These are phyloP conservation scores for Diadumene lineata DNA, from an alignment of 92 coral and sea anemone genomes.

Conservation along the genomic window DNA sequence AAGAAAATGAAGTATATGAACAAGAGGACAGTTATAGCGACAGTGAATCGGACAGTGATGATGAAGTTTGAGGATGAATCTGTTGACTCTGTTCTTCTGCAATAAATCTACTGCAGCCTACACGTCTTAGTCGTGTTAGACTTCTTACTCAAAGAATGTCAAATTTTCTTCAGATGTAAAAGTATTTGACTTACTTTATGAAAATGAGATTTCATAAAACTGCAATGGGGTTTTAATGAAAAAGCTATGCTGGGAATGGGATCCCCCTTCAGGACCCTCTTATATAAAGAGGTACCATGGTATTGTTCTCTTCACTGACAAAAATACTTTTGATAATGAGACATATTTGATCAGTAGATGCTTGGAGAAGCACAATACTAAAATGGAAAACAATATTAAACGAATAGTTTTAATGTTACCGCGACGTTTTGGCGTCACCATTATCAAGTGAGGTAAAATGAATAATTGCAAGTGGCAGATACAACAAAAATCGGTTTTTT, in stretches of 20 bases:
- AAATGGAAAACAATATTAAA: too few relatives aligned
- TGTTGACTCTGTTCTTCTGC: slow-evolving; percentile 1
- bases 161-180: not conserved
- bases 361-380: too few relatives aligned
- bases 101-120: slow-evolving; percentile 4
- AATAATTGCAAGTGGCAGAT: too few relatives aligned
- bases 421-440: too few relatives aligned
- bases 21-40: slow-evolving; percentile 26
- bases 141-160: slow-evolving; percentile 1
- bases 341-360: too few relatives aligned
- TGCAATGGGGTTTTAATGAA: slow-evolving; percentile 16
- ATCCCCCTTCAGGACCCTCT: slow-evolving; percentile 36
- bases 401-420: too few relatives aligned
- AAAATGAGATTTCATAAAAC: not conserved
- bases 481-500: too few relatives aligned
- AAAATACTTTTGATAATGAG: too few relatives aligned
- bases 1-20: slow-evolving; percentile 27
- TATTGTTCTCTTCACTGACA: too few relatives aligned
- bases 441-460: too few relatives aligned
- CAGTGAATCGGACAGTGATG: slow-evolving; percentile 36
- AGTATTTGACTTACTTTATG: slow-evolving; percentile 4
- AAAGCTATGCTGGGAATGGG: slow-evolving; percentile 30
- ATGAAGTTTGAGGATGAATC: slow-evolving; percentile 22
- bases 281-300: too few relatives aligned
- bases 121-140: slow-evolving; percentile 11